Evolutionary conservation across 2,797 vertebrate species (phyloP).

Genomic region (Dicrostonyx torquatus): DNA sequence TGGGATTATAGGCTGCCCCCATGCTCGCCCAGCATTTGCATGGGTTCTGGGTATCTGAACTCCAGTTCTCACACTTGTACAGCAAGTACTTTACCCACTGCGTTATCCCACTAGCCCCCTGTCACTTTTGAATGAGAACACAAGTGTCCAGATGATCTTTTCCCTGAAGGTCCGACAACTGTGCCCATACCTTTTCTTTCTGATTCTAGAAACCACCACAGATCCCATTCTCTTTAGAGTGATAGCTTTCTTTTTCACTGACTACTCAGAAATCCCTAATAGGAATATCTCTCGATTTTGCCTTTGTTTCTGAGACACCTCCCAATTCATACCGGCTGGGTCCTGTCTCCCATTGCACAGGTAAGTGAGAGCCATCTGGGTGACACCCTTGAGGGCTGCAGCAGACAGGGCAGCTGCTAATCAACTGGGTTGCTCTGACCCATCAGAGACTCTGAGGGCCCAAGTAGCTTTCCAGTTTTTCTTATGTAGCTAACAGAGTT

Average conservation of each 20-base stretch:
- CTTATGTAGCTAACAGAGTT: rapidly evolving
- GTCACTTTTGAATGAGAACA: neutral
- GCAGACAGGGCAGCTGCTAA: no score
- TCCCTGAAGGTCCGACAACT: neutral
- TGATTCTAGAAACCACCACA: neutral
- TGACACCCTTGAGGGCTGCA: neutral
- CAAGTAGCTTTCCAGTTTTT: neutral
- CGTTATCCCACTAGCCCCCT: rapidly evolving
- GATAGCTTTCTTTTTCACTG: neutral
- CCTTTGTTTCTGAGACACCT: neutral
- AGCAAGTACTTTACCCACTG: neutral
- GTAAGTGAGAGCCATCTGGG: neutral
- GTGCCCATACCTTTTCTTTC: neutral
- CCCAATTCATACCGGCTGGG: neutral
- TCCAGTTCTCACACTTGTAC: neutral
- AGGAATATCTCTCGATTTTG: neutral
- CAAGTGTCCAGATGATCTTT: neutral
- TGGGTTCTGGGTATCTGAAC: neutral
- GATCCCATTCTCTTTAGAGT: neutral
- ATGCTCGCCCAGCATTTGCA: neutral
- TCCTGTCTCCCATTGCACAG: neutral
- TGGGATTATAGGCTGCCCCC: neutral
- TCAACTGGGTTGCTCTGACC: neutral
- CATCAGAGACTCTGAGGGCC: neutral
- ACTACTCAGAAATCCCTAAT: neutral